Conservation (phyloP, 2,113 vertebrate species). For the Drymodes brunneopygia region DNA sequence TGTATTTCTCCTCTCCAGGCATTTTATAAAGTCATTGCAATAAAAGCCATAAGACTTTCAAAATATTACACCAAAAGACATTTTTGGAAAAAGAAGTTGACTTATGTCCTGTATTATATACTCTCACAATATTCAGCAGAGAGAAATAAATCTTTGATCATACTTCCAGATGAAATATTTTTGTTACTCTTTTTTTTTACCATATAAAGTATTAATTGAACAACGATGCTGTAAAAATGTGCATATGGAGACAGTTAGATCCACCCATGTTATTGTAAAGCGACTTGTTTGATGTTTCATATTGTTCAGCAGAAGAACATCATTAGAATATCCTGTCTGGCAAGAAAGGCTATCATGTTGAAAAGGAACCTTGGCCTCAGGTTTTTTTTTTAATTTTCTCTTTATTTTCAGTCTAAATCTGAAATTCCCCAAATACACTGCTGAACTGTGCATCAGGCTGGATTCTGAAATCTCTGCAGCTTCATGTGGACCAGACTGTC, state of each 20-base stretch:
- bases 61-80: neutral
- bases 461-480: neutral
- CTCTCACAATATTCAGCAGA: neutral
- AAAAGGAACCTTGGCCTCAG: neutral
- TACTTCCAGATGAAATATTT: conserved; percentile 47
- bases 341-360: neutral
- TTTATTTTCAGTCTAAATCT: neutral
- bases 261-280: conserved; percentile 39
- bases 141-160: conserved; percentile 35
- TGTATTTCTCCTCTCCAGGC: neutral
- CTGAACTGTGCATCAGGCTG: neutral
- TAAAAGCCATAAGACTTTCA: neutral
- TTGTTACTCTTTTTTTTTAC: neutral
- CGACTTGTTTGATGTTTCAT: conserved; percentile 20
- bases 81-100: conserved; percentile 23
- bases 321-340: conserved; percentile 53
- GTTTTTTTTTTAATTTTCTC: neutral
- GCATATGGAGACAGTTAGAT: conserved; percentile 51
- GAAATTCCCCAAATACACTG: neutral
- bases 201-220: conserved; percentile 55
- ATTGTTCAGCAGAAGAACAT: conserved; percentile 37
- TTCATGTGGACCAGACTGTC: neutral
- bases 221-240: conserved; percentile 52
- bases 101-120: conserved; percentile 7
- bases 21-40: neutral